Percentiles rank a stretch among this genome's conserved stretches.
phyloP scores from a whole-genome alignment of 2,888 invertebrate species.

The Hirudinaria manillensis region DNA sequence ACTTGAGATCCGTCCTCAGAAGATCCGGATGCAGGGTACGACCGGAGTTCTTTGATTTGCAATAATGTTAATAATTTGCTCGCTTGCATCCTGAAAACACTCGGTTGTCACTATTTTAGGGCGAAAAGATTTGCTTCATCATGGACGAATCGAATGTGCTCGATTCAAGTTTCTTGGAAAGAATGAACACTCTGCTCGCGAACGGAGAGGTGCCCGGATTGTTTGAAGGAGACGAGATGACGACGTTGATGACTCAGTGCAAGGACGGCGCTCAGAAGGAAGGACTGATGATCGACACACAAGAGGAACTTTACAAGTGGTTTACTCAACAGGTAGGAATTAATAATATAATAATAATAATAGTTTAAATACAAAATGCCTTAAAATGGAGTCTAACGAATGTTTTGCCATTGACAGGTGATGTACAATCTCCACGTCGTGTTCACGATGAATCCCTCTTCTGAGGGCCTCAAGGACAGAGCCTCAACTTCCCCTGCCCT shows the following conservation, averaged over 20 bases:
- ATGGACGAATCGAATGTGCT: conserved; percentile 97
- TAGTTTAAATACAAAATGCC: too few relatives aligned
- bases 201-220: conserved; percentile 80
- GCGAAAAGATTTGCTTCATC: conserved; percentile 98
- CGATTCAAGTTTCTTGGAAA: conserved; percentile 94
- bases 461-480: conserved; percentile 93
- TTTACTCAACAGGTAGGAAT: conserved; percentile 70
- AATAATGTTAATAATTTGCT: not conserved
- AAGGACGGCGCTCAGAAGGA: conserved; percentile 97
- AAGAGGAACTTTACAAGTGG: conserved; percentile 98
- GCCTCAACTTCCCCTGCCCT: conserved; percentile 97
- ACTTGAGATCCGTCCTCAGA: conserved; percentile 66
- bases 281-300: conserved; percentile 94
- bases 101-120: conserved; percentile 63
- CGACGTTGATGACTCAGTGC: conserved; percentile 98
- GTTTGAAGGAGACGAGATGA: conserved; percentile 82
- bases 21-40: conserved; percentile 58
- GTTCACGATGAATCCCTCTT: conserved; percentile 99
- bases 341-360: not conserved
- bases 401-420: conserved; percentile 61
- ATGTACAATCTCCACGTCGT: conserved; percentile 99
- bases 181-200: conserved; percentile 96
- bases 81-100: not conserved
- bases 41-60: not conserved
- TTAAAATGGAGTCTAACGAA: too few relatives aligned